Evolutionary conservation across 2,888 invertebrate species (phyloP).

Genomic region (Melieria crassipennis): DNA sequence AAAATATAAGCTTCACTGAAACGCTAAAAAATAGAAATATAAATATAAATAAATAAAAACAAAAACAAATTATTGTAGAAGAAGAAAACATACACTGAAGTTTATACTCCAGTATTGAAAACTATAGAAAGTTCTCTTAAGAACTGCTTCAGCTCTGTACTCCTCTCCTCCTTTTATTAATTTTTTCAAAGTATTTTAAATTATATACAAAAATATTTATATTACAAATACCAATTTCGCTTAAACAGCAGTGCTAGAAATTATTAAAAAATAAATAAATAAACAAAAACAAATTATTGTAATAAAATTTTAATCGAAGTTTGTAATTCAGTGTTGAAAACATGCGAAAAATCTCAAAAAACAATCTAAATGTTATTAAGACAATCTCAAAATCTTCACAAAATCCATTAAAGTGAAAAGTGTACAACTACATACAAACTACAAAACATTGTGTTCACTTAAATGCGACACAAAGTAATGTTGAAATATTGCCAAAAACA

Average conservation of each 20-base stretch:
- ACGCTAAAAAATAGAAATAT: not conserved
- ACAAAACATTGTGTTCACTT: too few species aligned
- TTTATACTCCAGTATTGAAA: too few species aligned
- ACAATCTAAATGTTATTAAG: too few species aligned
- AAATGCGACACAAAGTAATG: slow-evolving; percentile 8
- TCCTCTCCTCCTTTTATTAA: too few species aligned
- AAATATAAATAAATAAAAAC: not conserved
- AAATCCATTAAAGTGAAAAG: too few species aligned
- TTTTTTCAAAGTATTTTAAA: not conserved
- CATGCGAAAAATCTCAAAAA: not conserved
- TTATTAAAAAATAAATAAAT: not conserved
- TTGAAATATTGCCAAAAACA: not conserved
- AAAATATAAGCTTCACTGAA: not conserved
- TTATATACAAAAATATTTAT: not conserved
- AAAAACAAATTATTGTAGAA: too few species aligned
- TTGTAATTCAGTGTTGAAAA: not conserved
- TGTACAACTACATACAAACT: too few species aligned
- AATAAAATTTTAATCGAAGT: not conserved
- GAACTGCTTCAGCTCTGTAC: too few species aligned
- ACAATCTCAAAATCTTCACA: too few species aligned
- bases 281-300: not conserved
- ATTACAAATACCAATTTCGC: not conserved
- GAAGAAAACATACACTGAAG: too few species aligned
- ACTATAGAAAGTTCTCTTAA: too few species aligned
- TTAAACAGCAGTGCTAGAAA: not conserved